These are phyloP conservation scores for Halcyon leucocephala DNA, from an alignment of 2,797 vertebrate genomes.

Conservation along the genomic window DNA sequence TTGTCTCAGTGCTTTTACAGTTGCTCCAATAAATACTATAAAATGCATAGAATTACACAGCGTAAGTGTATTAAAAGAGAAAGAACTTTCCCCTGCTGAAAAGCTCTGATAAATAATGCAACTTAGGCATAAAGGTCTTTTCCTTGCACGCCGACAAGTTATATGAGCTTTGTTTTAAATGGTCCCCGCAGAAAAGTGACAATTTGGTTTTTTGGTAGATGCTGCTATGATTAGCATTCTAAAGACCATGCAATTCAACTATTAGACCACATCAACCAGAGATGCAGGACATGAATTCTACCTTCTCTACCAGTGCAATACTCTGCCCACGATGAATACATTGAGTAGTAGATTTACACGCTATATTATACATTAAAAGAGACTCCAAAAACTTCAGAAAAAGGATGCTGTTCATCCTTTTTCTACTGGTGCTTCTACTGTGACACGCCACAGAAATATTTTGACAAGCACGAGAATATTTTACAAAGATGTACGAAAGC, in stretches of 20 bases:
- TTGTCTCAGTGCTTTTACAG: background rate
- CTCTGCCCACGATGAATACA: background rate
- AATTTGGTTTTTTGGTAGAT: background rate
- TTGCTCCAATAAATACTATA: background rate
- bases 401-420: background rate
- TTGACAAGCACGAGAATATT: background rate
- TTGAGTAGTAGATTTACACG: background rate
- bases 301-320: background rate
- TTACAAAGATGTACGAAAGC: background rate
- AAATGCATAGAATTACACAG: background rate
- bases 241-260: background rate
- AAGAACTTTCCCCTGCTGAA: background rate
- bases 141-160: background rate
- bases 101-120: background rate
- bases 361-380: background rate
- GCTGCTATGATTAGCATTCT: background rate
- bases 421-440: background rate
- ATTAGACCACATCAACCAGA: background rate
- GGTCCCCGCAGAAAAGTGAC: background rate
- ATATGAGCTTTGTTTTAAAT: background rate
- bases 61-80: background rate
- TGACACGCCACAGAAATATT: background rate
- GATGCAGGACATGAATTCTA: background rate
- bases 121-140: background rate
- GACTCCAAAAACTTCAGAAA: background rate